Evolutionary conservation across 2,888 invertebrate species (phyloP), one percentile per base, ranked within the genome.

Genomic region (Muschampia plurimacula): DNA sequence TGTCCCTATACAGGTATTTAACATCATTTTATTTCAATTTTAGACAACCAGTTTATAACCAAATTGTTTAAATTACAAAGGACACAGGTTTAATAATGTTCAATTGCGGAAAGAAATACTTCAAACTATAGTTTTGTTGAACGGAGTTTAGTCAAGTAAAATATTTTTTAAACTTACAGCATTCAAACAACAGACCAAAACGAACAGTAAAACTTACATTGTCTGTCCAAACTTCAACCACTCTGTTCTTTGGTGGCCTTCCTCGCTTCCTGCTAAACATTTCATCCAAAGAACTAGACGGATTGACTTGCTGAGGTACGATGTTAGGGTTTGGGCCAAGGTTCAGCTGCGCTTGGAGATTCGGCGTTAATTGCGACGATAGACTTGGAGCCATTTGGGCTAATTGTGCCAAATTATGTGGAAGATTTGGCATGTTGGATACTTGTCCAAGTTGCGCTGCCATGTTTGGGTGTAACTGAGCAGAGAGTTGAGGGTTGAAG

Each of bases 181-280:
- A 41, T 41, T 41, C 0, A 41, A n/a, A 13, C 32, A 32, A 32
- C 32, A 46, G n/a, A 49, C 6, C n/a, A 49, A 49, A 49, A 15
- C 15, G 15, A 9, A 15, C 9, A 52, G 49, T 10, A 52, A 3
- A 72, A 95, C 96, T 96, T 92, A 97, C 96, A 85, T 97, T 97
- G 82, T 97, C 97, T 79, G 97, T 97, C 96, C 98, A 98, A 76
- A 98, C 97, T 95, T 98, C 98, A 57, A 98, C 98, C 13, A 98
- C 97, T 0, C 98, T 96, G 88, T 99, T 99, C 93, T 99, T 99
- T 13, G 99, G 99, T n/a, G 99, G 99, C 75, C 99, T 95, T 62
- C 99, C 99, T 44, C 99, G 95, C 83, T 99, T 98, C 74, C 98
- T 95, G 87, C 98, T 97, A 85, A 98, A 98, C 96, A 98, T 97